Evolutionary conservation across 92 coral and sea anemone genomes (phyloP), one percentile per base, ranked within the genome.

Genomic region (Montipora capitata): DNA sequence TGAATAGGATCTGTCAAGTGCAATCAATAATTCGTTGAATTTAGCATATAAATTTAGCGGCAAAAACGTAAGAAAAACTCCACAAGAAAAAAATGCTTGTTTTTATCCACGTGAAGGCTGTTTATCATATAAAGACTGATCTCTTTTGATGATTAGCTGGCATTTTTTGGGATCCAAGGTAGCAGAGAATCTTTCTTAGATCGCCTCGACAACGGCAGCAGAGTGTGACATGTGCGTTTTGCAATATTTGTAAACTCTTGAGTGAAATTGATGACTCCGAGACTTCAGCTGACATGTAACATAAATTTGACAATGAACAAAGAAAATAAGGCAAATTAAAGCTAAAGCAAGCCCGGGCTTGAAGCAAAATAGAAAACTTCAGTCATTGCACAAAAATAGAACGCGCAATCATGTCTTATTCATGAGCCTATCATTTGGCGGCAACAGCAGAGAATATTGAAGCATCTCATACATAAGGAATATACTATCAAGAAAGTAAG

Each of bases 401-500:
- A 67, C 75, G 64, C 76, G 64, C 89, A 85, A 20, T 7, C 89
- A 85, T 75, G 18, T 64, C 75, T 85, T 64, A 85, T 85, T 85
- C 76, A 85, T 85, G 66, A 12, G 52, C 64, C 81, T 76, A 45
- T 84, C 65, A 84, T 71, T 72, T 82, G 87, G 79, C 82, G 81
- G 88, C 68, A 76, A 75, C 58, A 72, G 35, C 73, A 59, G 74
- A 27, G 35, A 27, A 75, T 75, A 75, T 85, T 75, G 79, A 74
- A 27, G 65, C 82, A 77, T 16, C 81, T 85, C 89, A 76, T 75
- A 59, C 89, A 85, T 85, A 85, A 85, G 62, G 75, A 85, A 76
- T 84, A 39, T 79, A 83, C 56, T 61, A 71, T 13, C 41, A 42
- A 18, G 72, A 65, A 72, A 72, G 72, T 83, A 38, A 71, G 79